A percentile compares a stretch with the other conserved stretches of the same genome.
Conservation (phyloP, 2,797 vertebrate species). For the Diplodus puntazzo region DNA sequence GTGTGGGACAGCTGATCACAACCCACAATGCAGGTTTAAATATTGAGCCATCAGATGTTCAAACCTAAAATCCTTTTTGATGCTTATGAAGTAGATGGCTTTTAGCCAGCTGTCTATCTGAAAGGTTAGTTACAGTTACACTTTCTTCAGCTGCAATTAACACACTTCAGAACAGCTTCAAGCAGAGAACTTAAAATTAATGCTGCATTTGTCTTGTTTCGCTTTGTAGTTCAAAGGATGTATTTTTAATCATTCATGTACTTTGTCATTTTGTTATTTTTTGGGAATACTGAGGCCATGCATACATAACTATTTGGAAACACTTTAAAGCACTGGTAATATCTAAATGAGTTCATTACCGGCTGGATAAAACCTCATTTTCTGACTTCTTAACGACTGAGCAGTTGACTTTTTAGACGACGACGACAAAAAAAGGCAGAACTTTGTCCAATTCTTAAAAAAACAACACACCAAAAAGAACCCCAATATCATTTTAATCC, state of each 20-base stretch:
- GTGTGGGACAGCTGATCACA: slow-evolving; percentile 47
- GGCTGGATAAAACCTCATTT: slow-evolving; percentile 1
- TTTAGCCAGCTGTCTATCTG: slow-evolving; percentile 30
- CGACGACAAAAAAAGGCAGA: not conserved
- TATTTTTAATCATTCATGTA: slow-evolving; percentile 60
- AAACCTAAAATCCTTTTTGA: slow-evolving; percentile 6
- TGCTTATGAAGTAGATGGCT: not conserved
- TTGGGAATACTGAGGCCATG: slow-evolving; percentile 27
- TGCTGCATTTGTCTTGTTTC: slow-evolving; percentile 42
- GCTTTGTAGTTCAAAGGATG: slow-evolving; percentile 54
- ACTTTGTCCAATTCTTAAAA: slow-evolving; percentile 40
- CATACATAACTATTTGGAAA: slow-evolving; percentile 31
- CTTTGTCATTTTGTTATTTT: slow-evolving; percentile 44
- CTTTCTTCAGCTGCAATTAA: slow-evolving; percentile 45
- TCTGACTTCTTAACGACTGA: not conserved
- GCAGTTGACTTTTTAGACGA: slow-evolving; percentile 1
- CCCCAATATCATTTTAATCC: slow-evolving; percentile 73
- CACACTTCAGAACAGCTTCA: slow-evolving; percentile 45
- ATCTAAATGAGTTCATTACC: slow-evolving; percentile 32
- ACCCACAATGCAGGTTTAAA: slow-evolving; percentile 21
- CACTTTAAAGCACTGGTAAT: slow-evolving; percentile 15
- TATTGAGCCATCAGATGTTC: slow-evolving; percentile 24
- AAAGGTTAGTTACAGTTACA: slow-evolving; percentile 44
- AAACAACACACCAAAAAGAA: slow-evolving; percentile 67
- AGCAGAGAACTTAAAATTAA: slow-evolving; percentile 56